A percentile compares a stretch with the other conserved stretches of the same genome.
These are phyloP conservation scores for Tortricodes alternella DNA, from an alignment of 2,888 invertebrate species.

Conservation along the genomic window DNA sequence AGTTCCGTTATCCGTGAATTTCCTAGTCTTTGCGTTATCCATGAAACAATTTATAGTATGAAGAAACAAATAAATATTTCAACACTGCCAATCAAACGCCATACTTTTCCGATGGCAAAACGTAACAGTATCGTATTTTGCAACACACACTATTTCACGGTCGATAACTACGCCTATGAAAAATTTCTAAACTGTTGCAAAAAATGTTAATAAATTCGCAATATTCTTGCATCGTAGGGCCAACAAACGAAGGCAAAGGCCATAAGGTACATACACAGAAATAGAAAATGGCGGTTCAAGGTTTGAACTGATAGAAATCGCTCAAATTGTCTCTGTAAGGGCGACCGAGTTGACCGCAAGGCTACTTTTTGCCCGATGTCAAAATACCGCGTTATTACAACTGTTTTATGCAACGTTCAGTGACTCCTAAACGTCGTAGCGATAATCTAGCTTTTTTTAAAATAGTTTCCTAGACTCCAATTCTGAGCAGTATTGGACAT, in stretches of 20 bases:
- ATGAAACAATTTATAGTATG: no score
- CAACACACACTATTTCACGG: conserved; percentile 17
- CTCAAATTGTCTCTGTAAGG: conserved; percentile 56
- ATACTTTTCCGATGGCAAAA: not conserved
- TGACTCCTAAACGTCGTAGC: not conserved
- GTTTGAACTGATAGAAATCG: conserved; percentile 66
- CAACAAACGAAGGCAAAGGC: conserved; percentile 33
- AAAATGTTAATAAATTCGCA: conserved; percentile 31
- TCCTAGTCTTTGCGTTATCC: no score
- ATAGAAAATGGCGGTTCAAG: conserved; percentile 63
- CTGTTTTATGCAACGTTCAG: conserved; percentile 44
- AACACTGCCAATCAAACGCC: no score
- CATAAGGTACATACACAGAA: conserved; percentile 39
- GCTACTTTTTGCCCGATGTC: conserved; percentile 65
- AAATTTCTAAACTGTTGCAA: conserved; percentile 4
- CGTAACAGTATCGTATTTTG: not conserved
- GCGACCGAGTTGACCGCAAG: conserved; percentile 62
- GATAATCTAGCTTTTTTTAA: conserved; percentile 1
- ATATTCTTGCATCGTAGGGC: conserved; percentile 36
- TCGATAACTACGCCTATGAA: not conserved
- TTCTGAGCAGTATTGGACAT: no score
- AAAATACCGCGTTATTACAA: conserved; percentile 51
- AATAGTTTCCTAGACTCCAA: no score
- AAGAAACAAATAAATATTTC: no score
- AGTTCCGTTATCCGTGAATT: no score